Percentiles rank a stretch among this genome's conserved stretches.
Evolutionary conservation across 2,888 invertebrate genomes (phyloP).

Genomic region (Tiliacea aurago): DNA sequence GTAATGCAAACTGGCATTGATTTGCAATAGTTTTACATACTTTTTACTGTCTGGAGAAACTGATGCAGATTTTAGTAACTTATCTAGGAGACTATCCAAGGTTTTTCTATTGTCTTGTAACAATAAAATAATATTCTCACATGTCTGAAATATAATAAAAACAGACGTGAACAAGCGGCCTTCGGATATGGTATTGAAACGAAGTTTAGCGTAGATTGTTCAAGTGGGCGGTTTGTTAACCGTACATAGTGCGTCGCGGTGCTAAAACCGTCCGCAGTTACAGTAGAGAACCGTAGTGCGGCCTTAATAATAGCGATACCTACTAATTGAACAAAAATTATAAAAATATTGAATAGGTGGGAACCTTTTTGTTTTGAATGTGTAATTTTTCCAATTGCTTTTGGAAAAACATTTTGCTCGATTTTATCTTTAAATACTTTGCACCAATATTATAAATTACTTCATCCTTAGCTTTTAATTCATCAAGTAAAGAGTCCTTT

Average conservation of each 20-base stretch:
- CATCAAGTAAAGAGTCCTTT: conserved; percentile 58
- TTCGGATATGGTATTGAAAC: not conserved
- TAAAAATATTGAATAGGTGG: not conserved
- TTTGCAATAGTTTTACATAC: conserved; percentile 71
- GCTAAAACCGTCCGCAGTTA: not conserved
- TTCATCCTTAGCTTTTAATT: conserved; percentile 71
- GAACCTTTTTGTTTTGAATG: conserved; percentile 64
- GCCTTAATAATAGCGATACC: not conserved
- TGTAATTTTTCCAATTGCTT: conserved; percentile 78
- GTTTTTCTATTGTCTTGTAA: conserved; percentile 70
- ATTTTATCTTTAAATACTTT: conserved; percentile 73
- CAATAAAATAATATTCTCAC: conserved; percentile 67
- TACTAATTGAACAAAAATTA: not conserved
- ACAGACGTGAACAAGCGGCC: not conserved
- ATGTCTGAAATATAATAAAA: conserved; percentile 66
- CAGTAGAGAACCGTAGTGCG: not conserved
- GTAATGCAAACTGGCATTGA: conserved; percentile 71
- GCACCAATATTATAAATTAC: conserved; percentile 72
- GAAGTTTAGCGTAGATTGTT: not conserved
- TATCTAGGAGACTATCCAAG: conserved; percentile 66
- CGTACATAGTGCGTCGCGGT: not conserved
- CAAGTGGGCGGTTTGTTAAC: too few relatives aligned
- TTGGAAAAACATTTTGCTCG: conserved; percentile 72
- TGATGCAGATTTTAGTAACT: conserved; percentile 65
- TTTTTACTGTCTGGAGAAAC: conserved; percentile 68